Base-by-base conservation (phyloP, 2,113 vertebrate species). In the Scalopus aquaticus region DNA sequence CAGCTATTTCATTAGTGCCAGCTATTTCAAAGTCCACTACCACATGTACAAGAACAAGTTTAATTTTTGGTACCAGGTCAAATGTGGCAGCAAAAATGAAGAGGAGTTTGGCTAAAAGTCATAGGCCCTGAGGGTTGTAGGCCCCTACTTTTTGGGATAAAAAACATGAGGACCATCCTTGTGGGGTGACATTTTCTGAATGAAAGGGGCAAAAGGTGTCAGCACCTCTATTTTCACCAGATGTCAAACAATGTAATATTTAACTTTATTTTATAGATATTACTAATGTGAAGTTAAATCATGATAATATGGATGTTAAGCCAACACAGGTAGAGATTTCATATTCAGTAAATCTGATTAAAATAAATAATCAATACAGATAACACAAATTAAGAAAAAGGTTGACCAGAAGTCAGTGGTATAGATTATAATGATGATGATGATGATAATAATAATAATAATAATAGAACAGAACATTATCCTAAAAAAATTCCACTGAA, bases 401-500 rank as follows among this genome's bases (percentile, higher is more conserved):
- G 19, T 62, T 39, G 56, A 6, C 42, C 20, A 72, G 54, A 22
- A 73, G 54, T 20, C 35, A 88, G 35, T 35, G 44, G 58, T n/a
- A 60, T 6, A 54, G 67, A n/a, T 54, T 49, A n/a, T n/a, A 60
- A 28, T 74, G 28, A n/a, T 35, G 15, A 20, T 51, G 73, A 44
- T 44, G 35, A 26, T 44, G 46, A 28, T 30, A 83, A 62, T 30
- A 77, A n/a, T n/a, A n/a, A n/a, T 44, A 42, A 26, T 44, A 58
- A 28, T 30, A 83, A 62, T 30, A 77, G 39, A 69, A 80, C 15
- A 73, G 26, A 35, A 28, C 4, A 77, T 56, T n/a, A 19, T 2
- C 79, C 87, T 90, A 88, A 88, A 92, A 88, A 60, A 94, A 74
- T 74, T 74, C 80, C 9, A 72, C 4, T 17, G 9, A 82, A 83